phyloP scores from a whole-genome alignment of 1,140 invertebrate species.

The Gonatopus flavifemur region DNA sequence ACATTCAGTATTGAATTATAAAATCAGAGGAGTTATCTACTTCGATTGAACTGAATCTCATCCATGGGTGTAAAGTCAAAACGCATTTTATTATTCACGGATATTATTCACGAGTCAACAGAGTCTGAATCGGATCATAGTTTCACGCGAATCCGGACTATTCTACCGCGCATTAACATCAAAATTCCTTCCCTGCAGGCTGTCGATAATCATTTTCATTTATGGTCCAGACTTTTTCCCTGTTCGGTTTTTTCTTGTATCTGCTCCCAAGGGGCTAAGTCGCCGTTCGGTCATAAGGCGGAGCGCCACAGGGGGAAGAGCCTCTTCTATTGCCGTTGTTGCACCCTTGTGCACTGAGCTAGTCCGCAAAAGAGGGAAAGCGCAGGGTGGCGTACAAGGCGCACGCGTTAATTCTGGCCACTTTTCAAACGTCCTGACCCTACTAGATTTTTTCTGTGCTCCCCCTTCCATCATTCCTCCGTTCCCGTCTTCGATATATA shows the following conservation, averaged over 20 bases:
- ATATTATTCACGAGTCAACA: too few species aligned
- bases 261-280: constrained; percentile 21
- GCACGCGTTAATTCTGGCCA: constrained; percentile 51
- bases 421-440: constrained; percentile 45
- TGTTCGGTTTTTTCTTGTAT: constrained; percentile 36
- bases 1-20: too few species aligned
- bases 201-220: constrained; percentile 34
- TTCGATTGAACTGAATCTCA: too few species aligned
- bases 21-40: too few species aligned
- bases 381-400: constrained; percentile 19
- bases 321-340: too few species aligned
- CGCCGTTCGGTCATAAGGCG: constrained; percentile 16
- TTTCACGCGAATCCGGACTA: too few species aligned
- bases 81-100: too few species aligned
- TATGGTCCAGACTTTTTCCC: too few species aligned
- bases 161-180: too few species aligned
- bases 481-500: constrained; percentile 5
- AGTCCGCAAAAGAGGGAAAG: constrained; percentile 9
- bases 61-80: too few species aligned
- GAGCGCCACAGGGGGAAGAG: constrained; percentile 15
- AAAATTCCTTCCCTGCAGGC: not conserved
- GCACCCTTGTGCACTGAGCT: constrained; percentile 11
- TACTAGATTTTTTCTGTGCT: constrained; percentile 25
- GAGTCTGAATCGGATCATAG: too few species aligned
- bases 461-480: constrained; percentile 23